These are phyloP conservation scores for Cydia splendana DNA, from an alignment of 1,140 invertebrate genomes.

Conservation along the genomic window DNA sequence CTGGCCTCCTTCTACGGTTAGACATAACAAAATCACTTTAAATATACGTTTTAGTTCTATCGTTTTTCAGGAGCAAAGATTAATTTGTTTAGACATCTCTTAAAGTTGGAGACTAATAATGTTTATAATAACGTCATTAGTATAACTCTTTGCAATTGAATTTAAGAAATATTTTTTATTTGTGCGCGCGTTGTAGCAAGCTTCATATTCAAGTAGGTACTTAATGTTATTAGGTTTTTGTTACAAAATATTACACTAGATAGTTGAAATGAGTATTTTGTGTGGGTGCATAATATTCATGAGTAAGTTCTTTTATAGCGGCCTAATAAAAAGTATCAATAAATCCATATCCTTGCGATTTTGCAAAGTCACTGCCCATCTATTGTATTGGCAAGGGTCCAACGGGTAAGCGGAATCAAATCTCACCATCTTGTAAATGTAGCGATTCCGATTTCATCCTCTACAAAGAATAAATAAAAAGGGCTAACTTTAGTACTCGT, in stretches of 20 bases:
- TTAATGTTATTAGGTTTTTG: too few relatives aligned
- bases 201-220: too few relatives aligned
- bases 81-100: too few relatives aligned
- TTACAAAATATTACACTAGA: neutral
- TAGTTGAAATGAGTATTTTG: neutral
- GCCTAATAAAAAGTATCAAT: constrained; percentile 24
- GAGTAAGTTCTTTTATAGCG: neutral
- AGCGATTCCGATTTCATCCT: constrained; percentile 22
- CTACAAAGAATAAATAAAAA: constrained; percentile 1
- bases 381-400: constrained; percentile 27
- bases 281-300: neutral
- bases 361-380: constrained; percentile 22
- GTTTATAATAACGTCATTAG: too few relatives aligned
- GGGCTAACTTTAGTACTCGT: neutral
- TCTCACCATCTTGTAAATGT: constrained; percentile 25
- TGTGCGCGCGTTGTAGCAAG: too few relatives aligned
- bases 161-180: too few relatives aligned
- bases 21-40: too few relatives aligned
- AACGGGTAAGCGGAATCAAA: constrained; percentile 18
- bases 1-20: too few relatives aligned
- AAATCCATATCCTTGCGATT: constrained; percentile 25
- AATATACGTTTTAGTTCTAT: too few relatives aligned
- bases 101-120: too few relatives aligned
- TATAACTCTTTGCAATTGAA: too few relatives aligned
- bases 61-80: too few relatives aligned